Conservation (phyloP, 1,140 invertebrate genomes). For the Rhopalosiphum maidis region DNA sequence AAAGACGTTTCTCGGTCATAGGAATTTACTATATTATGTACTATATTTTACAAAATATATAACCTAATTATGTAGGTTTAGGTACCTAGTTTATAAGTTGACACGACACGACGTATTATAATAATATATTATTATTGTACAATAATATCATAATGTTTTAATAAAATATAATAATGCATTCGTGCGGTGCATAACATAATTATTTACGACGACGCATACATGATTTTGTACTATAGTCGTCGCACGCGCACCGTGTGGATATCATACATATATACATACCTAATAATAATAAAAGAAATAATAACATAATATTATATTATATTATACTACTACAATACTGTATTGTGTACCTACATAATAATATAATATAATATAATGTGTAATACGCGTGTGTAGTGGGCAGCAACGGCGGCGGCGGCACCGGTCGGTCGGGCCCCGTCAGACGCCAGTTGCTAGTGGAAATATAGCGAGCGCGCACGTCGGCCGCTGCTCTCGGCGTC, state of each 20-base stretch:
- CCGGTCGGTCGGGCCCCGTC: neutral
- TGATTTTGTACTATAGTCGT: neutral
- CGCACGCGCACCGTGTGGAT: neutral
- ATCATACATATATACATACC: too few relatives aligned
- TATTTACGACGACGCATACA: neutral
- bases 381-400: neutral
- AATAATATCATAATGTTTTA: neutral
- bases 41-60: neutral
- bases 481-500: neutral
- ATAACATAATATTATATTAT: neutral
- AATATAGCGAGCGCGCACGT: slow-evolving; percentile 35
- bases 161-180: neutral
- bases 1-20: too few relatives aligned
- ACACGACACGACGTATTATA: neutral
- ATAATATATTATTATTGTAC: neutral
- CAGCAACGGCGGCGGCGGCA: neutral
- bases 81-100: neutral
- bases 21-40: too few relatives aligned
- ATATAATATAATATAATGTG: neutral
- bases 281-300: neutral
- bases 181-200: neutral
- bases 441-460: neutral
- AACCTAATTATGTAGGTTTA: too few relatives aligned
- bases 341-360: neutral
- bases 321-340: neutral